Evolutionary conservation across 1,140 invertebrate genomes (phyloP).

Genomic region (Papilio polytes): DNA sequence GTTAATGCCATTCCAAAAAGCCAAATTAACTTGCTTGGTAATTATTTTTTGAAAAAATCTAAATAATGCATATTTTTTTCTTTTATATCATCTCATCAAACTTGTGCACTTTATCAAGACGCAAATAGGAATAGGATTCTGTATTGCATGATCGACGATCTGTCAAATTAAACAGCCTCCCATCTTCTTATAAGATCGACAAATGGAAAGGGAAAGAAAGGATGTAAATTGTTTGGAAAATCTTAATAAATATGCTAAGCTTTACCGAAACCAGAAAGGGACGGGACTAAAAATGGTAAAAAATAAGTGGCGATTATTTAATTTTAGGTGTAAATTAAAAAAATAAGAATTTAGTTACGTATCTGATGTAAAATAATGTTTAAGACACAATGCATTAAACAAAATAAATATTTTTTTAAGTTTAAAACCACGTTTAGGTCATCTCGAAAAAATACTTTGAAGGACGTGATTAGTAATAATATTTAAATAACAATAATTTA

Average conservation of each 20-base stretch:
- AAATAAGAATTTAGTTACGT: not conserved
- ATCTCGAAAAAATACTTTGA: no score
- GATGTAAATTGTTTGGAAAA: not conserved
- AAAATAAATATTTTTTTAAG: no score
- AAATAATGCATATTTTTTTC: not conserved
- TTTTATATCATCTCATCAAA: not conserved
- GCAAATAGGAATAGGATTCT: not conserved
- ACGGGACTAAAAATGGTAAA: not conserved
- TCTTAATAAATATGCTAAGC: not conserved
- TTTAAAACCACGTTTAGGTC: no score
- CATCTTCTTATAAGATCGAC: not conserved
- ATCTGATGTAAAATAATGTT: not conserved
- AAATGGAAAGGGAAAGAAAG: not conserved
- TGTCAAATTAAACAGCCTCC: constrained; percentile 19
- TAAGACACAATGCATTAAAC: no score
- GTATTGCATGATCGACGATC: constrained; percentile 1
- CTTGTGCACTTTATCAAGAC: not conserved
- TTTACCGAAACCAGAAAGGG: not conserved
- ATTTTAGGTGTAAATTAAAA: not conserved
- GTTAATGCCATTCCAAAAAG: not conserved
- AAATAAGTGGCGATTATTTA: not conserved
- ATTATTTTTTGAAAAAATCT: not conserved
- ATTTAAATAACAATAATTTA: no score
- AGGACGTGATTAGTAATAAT: no score
- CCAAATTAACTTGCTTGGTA: not conserved